Conservation (phyloP, 2,888 invertebrate species). For the Myathropa florea region DNA sequence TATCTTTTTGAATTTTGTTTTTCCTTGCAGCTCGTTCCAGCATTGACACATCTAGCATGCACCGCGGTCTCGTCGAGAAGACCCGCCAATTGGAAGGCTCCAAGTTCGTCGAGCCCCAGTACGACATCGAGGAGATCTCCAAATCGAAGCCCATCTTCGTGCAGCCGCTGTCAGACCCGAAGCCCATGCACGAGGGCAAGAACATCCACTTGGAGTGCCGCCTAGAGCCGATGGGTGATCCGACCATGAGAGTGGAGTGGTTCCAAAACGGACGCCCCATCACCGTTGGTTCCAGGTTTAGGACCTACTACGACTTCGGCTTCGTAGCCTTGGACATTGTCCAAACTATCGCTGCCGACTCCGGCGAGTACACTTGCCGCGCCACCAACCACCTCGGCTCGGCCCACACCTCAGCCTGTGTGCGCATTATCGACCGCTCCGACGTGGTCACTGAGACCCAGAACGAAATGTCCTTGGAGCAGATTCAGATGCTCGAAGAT, state of each 20-base stretch:
- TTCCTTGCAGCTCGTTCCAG: slow-evolving; percentile 88
- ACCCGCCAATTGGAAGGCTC: slow-evolving; percentile 92
- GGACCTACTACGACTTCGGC: slow-evolving; percentile 98
- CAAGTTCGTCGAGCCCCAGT: slow-evolving; percentile 92
- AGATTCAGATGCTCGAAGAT: slow-evolving; percentile 94
- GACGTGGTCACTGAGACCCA: slow-evolving; percentile 94
- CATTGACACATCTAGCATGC: slow-evolving; percentile 95
- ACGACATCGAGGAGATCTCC: slow-evolving; percentile 94
- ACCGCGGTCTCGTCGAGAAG: slow-evolving; percentile 91
- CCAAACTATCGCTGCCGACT: slow-evolving; percentile 95
- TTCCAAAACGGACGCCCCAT: slow-evolving; percentile 95
- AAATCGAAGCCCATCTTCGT: slow-evolving; percentile 97
- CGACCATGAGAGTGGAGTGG: slow-evolving; percentile 97
- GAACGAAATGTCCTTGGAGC: slow-evolving; percentile 94
- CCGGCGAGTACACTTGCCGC: slow-evolving; percentile 96
- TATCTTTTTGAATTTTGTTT: background rate
- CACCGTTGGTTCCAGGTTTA: slow-evolving; percentile 94
- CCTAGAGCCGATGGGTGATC: slow-evolving; percentile 96
- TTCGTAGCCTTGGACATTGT: slow-evolving; percentile 98
- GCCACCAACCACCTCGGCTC: slow-evolving; percentile 96
- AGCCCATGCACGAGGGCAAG: slow-evolving; percentile 91
- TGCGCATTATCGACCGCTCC: slow-evolving; percentile 90
- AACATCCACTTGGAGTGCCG: slow-evolving; percentile 95
- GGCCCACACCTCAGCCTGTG: slow-evolving; percentile 94
- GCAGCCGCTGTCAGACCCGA: slow-evolving; percentile 92